Percentiles rank a stretch among this genome's conserved stretches.
Conservation (phyloP, 2,797 vertebrate species). For the Anguilla obscura region DNA sequence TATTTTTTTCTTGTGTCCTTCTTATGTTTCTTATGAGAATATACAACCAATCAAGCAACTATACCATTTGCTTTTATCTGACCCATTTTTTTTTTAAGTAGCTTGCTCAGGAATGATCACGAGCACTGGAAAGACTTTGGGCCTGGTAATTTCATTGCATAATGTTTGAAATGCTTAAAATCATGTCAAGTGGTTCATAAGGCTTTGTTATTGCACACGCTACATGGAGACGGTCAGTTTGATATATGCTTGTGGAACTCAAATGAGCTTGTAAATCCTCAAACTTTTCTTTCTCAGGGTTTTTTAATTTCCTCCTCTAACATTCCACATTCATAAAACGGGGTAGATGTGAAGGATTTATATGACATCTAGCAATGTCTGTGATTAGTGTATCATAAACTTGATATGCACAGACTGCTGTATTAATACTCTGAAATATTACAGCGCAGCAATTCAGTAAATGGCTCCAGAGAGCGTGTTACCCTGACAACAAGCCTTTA, state of each 20-base stretch:
- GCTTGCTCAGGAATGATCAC: background rate
- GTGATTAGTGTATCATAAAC: background rate
- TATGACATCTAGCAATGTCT: background rate
- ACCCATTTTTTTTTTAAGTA: background rate
- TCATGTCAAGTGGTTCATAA: background rate
- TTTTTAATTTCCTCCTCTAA: background rate
- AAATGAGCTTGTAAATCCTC: background rate
- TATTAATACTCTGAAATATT: conserved; percentile 5
- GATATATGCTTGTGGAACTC: background rate
- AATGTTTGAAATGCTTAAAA: background rate
- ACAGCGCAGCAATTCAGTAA: background rate
- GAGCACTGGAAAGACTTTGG: background rate
- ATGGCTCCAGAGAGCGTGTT: background rate
- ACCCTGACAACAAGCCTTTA: conserved; percentile 1
- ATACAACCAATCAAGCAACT: background rate
- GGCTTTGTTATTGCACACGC: background rate
- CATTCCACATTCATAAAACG: background rate
- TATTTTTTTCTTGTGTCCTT: too few species aligned
- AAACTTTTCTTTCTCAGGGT: background rate
- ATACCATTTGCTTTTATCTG: background rate
- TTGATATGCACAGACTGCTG: background rate
- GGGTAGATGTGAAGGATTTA: background rate
- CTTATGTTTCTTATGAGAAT: too few species aligned
- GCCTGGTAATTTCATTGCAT: background rate
- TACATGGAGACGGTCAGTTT: background rate